phyloP scores from a whole-genome alignment of 2,888 invertebrate species.

The Anagyrus pseudococci region DNA sequence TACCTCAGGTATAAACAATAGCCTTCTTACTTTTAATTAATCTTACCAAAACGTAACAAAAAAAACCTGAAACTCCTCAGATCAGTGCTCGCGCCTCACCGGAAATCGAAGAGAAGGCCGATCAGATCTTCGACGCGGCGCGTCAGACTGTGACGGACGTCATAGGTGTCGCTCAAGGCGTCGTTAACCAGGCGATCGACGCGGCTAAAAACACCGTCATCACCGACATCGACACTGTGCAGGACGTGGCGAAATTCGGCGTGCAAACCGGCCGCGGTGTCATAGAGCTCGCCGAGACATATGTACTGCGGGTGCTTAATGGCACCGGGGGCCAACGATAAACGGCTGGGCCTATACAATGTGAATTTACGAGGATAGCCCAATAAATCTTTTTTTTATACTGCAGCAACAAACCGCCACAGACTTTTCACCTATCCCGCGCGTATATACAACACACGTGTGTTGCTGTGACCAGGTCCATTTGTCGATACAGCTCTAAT shows the following conservation, averaged over 20 bases:
- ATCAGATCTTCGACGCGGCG: conserved; percentile 29
- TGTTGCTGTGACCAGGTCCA: too few species aligned
- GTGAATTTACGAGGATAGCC: too few species aligned
- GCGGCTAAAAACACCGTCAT: conserved; percentile 21
- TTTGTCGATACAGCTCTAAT: too few species aligned
- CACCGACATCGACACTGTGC: conserved; percentile 21
- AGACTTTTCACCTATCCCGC: too few species aligned
- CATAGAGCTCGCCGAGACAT: conserved; percentile 19
- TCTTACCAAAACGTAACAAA: too few species aligned
- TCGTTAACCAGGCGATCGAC: conserved; percentile 20
- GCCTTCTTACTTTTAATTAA: too few species aligned
- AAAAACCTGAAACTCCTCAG: too few species aligned
- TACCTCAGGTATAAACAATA: background rate
- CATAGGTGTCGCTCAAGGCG: conserved; percentile 20
- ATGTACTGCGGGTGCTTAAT: conserved; percentile 17
- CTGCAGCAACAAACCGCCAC: too few species aligned
- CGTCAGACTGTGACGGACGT: conserved; percentile 16
- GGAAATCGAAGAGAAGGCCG: conserved; percentile 20
- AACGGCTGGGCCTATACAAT: background rate
- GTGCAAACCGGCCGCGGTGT: conserved; percentile 23
- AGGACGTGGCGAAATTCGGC: conserved; percentile 22
- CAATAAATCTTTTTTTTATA: too few species aligned
- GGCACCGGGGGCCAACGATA: background rate
- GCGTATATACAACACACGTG: too few species aligned
- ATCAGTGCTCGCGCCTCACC: too few species aligned